phyloP scores from a whole-genome alignment of 1,140 invertebrate genomes.

The Plutomurus gul region DNA sequence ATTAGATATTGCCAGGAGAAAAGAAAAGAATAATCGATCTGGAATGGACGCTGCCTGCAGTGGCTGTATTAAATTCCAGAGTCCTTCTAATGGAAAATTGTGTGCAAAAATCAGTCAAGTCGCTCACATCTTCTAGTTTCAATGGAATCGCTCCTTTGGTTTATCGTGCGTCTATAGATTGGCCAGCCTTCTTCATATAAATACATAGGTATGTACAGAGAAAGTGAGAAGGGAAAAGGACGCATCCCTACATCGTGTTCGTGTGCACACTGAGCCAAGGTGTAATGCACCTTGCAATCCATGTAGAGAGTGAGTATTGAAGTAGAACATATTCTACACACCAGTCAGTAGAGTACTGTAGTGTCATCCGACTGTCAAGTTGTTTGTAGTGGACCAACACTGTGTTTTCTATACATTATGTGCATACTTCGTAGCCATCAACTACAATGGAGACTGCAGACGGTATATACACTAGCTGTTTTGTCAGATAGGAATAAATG shows the following conservation, averaged over 20 bases:
- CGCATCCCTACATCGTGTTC: not conserved
- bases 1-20: not conserved
- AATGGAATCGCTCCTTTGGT: not conserved
- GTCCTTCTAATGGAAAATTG: constrained; percentile 1
- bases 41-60: not conserved
- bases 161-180: not conserved
- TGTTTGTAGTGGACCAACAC: not conserved
- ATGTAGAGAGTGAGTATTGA: not conserved
- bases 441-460: not conserved
- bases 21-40: not conserved
- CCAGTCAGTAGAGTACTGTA: not conserved
- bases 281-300: no score
- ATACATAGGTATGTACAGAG: no score
- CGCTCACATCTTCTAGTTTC: not conserved
- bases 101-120: not conserved
- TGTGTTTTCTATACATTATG: not conserved
- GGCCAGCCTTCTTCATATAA: not conserved
- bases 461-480: not conserved
- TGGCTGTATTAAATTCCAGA: not conserved
- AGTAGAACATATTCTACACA: not conserved
- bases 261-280: no score
- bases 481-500: not conserved
- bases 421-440: not conserved
- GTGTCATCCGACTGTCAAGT: not conserved
- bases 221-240: not conserved